Evolutionary conservation across 1,140 invertebrate genomes (phyloP).

Genomic region (Propsilocerus akamusi): DNA sequence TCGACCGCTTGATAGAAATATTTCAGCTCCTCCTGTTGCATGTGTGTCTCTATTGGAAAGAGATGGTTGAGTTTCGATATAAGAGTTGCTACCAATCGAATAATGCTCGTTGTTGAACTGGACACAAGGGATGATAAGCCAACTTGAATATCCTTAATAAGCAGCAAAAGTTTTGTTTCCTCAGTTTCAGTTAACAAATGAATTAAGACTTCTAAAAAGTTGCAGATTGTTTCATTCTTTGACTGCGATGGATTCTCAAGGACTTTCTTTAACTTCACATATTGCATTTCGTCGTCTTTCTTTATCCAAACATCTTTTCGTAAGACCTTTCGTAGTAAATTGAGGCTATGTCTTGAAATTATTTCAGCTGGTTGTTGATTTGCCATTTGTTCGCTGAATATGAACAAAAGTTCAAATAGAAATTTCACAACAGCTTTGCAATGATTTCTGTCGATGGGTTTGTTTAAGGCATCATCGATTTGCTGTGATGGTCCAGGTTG

Average conservation of each 20-base stretch:
- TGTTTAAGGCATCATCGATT: conserved; percentile 37
- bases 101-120: conserved; percentile 73
- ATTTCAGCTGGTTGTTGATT: conserved; percentile 42
- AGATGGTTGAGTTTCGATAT: conserved; percentile 75
- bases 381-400: conserved; percentile 31
- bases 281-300: conserved; percentile 72
- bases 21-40: conserved; percentile 64
- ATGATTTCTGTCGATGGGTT: conserved; percentile 73
- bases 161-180: conserved; percentile 65
- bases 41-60: conserved; percentile 63
- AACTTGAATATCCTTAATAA: conserved; percentile 68
- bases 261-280: conserved; percentile 73
- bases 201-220: conserved; percentile 74
- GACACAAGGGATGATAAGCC: conserved; percentile 63
- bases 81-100: conserved; percentile 70
- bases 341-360: conserved; percentile 70
- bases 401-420: conserved; percentile 74
- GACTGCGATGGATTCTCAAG: conserved; percentile 41
- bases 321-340: conserved; percentile 70
- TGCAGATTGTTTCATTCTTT: conserved; percentile 85
- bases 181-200: conserved; percentile 73
- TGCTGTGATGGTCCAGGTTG: conserved; percentile 8
- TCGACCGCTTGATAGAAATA: conserved; percentile 75
- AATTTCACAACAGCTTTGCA: conserved; percentile 86
- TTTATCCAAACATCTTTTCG: conserved; percentile 86